Base-by-base conservation (phyloP, 2,113 vertebrate species). In the Brienomyrus brachyistius region DNA sequence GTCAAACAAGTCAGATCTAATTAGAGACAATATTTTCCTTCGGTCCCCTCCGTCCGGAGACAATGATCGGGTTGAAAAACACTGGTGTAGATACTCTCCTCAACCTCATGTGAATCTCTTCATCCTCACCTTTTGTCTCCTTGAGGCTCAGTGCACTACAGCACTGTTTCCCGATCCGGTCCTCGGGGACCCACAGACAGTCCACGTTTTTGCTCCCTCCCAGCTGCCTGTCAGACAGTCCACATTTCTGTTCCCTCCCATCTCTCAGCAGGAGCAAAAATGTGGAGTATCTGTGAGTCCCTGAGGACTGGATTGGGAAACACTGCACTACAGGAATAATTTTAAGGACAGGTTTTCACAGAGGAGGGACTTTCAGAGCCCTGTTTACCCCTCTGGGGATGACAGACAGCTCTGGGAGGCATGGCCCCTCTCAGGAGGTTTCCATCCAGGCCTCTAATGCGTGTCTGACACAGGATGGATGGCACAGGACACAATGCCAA, bases 1-100 rank as follows among this genome's bases (percentile, higher is more conserved):
- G 92, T 93, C 95, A 96, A 95, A 95, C 95, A 94, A 93, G 86
- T 92, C 94, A 95, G 92, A 96, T 95, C 94, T 96, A 94, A 96
- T 96, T 95, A 95, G 93, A 93, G 93, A 92, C 91, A 92, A 93
- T 95, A 94, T 95, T 96, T 95, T 94, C 95, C 94, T 94, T 92
- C 92, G 92, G 94, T 93, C 91, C 90, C 90, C 50, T 86, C 27
- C 27, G 62, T 86, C 9, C n/a, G 27, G n/a, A n/a, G n/a, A 66
- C n/a, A 66, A 66, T 27, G 62, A 27, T 27, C 9, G 10, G 27
- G 10, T 11, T 70, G 62, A 70, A 27, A 31, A 31, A 70, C 62
- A 31, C 62, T 13, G n/a, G 9, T 5, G 27, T 11, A 70, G 77
- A 48, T 47, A 19, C 9, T n/a, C 82, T 10, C 23, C 21, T 84